Base-by-base conservation (phyloP, 2,888 invertebrate species). In the Drosophila lacicola region DNA sequence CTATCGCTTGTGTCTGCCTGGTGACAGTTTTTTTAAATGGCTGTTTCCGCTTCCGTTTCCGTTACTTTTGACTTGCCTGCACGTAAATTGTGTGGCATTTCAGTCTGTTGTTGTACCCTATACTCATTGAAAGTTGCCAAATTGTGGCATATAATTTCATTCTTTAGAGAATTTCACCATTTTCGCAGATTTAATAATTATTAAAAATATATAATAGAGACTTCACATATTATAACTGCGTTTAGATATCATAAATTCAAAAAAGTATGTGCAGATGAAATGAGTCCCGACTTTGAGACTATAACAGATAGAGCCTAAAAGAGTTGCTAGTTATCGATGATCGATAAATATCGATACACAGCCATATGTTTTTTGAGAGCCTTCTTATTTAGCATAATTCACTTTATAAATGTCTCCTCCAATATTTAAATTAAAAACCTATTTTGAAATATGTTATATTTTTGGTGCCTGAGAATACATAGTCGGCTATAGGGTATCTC, bases 61-160 rank as follows among this genome's bases (percentile, higher is more conserved):
- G 74, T 80, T 83, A 63, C 87, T 66, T 85, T 85, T 85, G 85
- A 87, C 84, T 87, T 88, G 87, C 46, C 70, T 65, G 81, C 79
- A 82, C 81, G 89, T 90, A 89, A 90, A 89, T 89, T 80, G 77
- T 69, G 69, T 65, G 75, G 57, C 74, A 79, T 71, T 74, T 74
- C 66, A 62, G 66, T 69, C n/a, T 36, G 34, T 19, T 61, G 11
- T 64, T 47, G 1, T 13, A 55, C 55, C 44, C 54, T 44, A 6
- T 21, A 42, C 19, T 2, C 53, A 34, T 1, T 10, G 33, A 10
- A 0, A 1, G n/a, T 11, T n/a, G n/a, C 10, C 19, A 17, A 10
- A 37, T n/a, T 11, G 2, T 17, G 17, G 25, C 17, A 29, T 39
- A 2, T 17, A 17, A n/a, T n/a, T n/a, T n/a, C n/a, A n/a, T n/a